Conservation (phyloP, 2,797 vertebrate species). For the Prunella strophiata region DNA sequence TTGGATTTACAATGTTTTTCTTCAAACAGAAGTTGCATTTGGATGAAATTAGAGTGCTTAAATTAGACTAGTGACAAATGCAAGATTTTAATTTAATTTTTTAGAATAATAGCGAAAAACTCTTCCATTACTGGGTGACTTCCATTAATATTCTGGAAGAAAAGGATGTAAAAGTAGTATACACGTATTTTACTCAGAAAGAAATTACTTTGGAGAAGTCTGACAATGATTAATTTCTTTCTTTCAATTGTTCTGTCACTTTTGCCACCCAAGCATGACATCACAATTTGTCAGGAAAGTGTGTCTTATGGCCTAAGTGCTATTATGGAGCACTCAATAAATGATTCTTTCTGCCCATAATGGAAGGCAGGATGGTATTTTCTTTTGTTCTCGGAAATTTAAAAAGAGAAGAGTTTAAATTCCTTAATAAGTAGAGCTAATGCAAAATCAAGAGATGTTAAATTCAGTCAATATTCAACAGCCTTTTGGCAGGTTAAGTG, state of each 20-base stretch:
- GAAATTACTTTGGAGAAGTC: background rate
- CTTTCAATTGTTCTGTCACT: background rate
- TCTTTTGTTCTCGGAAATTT: background rate
- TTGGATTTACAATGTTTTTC: background rate
- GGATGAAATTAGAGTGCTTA: background rate
- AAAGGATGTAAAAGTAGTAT: background rate
- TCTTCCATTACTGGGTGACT: background rate
- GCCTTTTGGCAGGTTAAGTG: background rate
- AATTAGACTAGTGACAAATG: background rate
- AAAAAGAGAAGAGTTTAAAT: background rate
- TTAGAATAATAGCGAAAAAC: background rate
- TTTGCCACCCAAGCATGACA: background rate
- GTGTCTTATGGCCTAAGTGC: background rate
- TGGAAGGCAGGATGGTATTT: background rate
- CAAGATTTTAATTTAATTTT: background rate
- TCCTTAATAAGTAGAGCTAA: background rate
- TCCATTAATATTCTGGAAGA: background rate
- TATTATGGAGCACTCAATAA: background rate
- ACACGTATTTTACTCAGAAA: background rate
- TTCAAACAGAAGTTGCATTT: background rate
- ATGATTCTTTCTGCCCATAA: background rate
- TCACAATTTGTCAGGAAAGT: background rate
- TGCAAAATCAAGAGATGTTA: background rate
- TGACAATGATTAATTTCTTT: background rate
- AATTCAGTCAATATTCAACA: background rate